Conservation (phyloP, 2,888 invertebrate genomes). For the Brachypalpus laphriformis region DNA sequence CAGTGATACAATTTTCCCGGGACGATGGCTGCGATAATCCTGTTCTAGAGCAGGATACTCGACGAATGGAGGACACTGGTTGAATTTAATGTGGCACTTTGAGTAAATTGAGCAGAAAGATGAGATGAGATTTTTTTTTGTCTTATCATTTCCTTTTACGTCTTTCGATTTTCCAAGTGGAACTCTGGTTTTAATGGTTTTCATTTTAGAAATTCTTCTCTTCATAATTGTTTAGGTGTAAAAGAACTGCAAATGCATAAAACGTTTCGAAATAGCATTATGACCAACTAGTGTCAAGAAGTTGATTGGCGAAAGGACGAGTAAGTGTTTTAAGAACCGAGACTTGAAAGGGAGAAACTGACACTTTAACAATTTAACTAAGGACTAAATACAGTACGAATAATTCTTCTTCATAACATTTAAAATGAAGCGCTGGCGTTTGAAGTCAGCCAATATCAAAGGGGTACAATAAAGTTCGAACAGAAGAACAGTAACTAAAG, state of each 20-base stretch:
- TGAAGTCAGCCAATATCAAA: no score
- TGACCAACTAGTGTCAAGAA: neutral
- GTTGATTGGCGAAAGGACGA: neutral
- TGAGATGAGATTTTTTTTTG: constrained; percentile 28
- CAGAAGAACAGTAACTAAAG: no score
- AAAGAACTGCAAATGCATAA: neutral
- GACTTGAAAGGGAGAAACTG: neutral
- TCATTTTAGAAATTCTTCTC: neutral
- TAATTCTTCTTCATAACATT: no score
- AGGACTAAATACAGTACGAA: neutral
- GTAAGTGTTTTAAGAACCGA: neutral
- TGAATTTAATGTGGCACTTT: constrained; percentile 46
- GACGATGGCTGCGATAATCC: constrained; percentile 27
- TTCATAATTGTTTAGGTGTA: constrained; percentile 1
- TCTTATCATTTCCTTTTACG: constrained; percentile 27
- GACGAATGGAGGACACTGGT: constrained; percentile 44
- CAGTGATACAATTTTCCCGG: constrained; percentile 12
- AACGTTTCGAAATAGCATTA: neutral
- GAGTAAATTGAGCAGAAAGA: constrained; percentile 40
- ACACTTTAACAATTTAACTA: neutral
- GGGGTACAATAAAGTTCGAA: no score
- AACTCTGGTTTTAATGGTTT: constrained; percentile 7
- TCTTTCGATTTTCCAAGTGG: constrained; percentile 21
- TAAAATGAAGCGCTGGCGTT: no score
- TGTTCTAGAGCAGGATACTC: neutral